Evolutionary conservation across 2,888 invertebrate genomes (phyloP), one percentile per base, ranked within the genome.

Genomic region (Theretra japonica): DNA sequence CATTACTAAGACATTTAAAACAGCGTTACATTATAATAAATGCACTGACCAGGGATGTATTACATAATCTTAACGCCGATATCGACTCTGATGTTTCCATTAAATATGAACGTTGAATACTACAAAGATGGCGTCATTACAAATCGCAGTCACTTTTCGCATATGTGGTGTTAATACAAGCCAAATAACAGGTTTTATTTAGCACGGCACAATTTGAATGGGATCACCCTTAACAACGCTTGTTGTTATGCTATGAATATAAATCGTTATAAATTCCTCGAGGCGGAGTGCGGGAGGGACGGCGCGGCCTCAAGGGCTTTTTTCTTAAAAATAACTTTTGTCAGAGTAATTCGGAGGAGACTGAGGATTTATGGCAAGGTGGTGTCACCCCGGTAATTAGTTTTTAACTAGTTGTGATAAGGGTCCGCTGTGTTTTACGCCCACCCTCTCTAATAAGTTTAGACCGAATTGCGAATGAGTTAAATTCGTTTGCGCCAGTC

Each of bases 261-360:
- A 95, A 95, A 95, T 95, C 94, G 95, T 95, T 95, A 95, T 95
- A 95, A 95, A 95, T 95, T 95, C 94, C 93, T 78, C 78, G 84
- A 82, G 82, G 80, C 77, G 73, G 77, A 82, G 82, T 81, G 80
- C 79, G 84, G 83, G 85, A 83, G 78, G 83, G 82, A 81, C 82
- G 77, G 83, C 78, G 80, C 84, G 87, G 90, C 92, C 93, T 92
- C 93, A 86, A 90, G 94, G 94, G 94, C 90, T 92, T 93, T 92
- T 93, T 94, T 94, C 94, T 94, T 94, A 92, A 94, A 94, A 94
- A 94, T 94, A 94, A 94, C 94, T 94, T 94, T 94, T 92, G 93
- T 92, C 89, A 91, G 92, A 90, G 93, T 92, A 93, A 94, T 94
- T 93, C 92, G 90, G 90, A 83, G 89, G 92, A 92, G 93, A 85